Evolutionary conservation across 2,797 vertebrate species (phyloP).

Genomic region (Cephalopachus bancanus): DNA sequence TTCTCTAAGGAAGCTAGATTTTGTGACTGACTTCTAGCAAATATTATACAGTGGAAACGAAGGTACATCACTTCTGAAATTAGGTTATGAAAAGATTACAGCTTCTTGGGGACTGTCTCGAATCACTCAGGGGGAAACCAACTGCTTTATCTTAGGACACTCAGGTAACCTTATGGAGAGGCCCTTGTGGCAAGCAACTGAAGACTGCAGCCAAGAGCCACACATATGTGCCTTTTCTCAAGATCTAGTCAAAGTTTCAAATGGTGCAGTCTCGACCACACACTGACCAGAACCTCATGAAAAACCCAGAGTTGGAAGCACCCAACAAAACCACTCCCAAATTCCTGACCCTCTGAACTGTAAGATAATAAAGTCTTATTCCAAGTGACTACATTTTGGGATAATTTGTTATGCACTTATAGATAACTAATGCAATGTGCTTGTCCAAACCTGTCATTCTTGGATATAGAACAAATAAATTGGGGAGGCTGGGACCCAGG

Average conservation of each 20-base stretch:
- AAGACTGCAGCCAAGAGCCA: background rate
- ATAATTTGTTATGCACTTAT: background rate
- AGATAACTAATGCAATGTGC: background rate
- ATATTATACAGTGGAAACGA: background rate
- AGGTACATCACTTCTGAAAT: background rate
- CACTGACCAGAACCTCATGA: background rate
- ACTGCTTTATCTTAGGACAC: background rate
- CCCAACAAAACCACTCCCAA: background rate
- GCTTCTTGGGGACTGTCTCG: background rate
- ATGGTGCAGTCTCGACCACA: accelerated
- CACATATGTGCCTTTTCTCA: background rate
- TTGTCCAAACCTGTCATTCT: background rate
- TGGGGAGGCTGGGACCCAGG: background rate
- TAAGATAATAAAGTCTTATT: background rate
- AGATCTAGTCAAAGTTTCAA: background rate
- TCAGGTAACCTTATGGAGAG: background rate
- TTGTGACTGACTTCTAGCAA: background rate
- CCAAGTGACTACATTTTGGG: background rate
- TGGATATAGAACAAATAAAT: slow-evolving; percentile 12
- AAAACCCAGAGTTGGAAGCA: background rate
- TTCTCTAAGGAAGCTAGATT: background rate
- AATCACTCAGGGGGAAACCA: background rate
- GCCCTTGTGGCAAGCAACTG: background rate
- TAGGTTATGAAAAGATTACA: background rate
- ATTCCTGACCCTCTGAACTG: background rate